Evolutionary conservation across 1,140 invertebrate species (phyloP).

Genomic region (Brachionus paranguensis): DNA sequence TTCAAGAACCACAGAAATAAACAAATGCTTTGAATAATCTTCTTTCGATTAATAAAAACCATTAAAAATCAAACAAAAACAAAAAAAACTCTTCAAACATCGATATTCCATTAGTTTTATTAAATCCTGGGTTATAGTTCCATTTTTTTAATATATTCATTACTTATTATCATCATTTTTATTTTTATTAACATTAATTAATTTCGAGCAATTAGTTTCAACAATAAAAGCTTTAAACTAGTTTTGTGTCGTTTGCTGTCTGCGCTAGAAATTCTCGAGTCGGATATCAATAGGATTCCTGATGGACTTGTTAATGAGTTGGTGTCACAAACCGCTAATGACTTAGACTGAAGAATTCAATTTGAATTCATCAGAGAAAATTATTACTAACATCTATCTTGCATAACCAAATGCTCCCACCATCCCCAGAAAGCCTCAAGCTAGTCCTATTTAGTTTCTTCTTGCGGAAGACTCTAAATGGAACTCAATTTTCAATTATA

Average conservation of each 20-base stretch:
- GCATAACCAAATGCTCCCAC: not conserved
- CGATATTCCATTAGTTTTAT: conserved; percentile 37
- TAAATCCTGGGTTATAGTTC: conserved; percentile 14
- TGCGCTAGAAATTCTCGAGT: not conserved
- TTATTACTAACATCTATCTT: not conserved
- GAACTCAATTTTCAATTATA: not conserved
- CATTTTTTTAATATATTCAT: conserved; percentile 13
- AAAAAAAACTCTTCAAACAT: conserved; percentile 32
- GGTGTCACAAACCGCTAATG: not conserved
- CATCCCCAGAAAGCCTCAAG: not conserved
- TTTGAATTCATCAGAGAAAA: not conserved
- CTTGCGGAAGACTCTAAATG: not conserved
- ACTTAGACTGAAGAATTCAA: not conserved
- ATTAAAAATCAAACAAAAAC: conserved; percentile 19
- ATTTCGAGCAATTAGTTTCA: conserved; percentile 33
- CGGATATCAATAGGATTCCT: conserved; percentile 6
- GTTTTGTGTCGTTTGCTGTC: not conserved
- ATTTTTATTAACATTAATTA: conserved; percentile 36
- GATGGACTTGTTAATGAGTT: conserved; percentile 3
- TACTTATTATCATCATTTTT: conserved; percentile 26
- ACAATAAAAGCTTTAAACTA: conserved; percentile 6
- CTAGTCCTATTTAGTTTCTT: not conserved
- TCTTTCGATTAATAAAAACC: conserved; percentile 5
- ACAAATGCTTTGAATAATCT: conserved; percentile 33
- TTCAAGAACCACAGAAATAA: conserved; percentile 15